Conservation (phyloP, 2,797 vertebrate genomes). For the Mareca strepera region DNA sequence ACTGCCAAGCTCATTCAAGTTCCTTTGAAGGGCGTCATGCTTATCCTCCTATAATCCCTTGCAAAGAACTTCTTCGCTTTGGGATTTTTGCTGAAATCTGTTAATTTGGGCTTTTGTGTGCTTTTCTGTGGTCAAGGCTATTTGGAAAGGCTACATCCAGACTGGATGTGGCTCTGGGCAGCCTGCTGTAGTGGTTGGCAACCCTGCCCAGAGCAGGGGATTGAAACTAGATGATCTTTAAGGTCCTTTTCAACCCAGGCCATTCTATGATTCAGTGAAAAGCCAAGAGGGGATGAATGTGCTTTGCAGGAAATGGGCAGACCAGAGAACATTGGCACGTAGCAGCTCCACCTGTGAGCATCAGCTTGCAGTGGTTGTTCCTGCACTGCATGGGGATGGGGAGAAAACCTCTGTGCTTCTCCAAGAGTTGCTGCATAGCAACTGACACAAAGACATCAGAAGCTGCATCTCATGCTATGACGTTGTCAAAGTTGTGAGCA, state of each 20-base stretch:
- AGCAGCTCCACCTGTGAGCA: neutral
- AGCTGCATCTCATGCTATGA: neutral
- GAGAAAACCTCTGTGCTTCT: neutral
- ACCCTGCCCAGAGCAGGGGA: too few species aligned
- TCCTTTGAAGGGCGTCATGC: neutral
- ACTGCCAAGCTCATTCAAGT: neutral
- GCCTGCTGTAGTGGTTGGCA: too few species aligned
- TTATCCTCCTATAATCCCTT: neutral
- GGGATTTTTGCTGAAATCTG: neutral
- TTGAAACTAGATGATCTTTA: too few species aligned
- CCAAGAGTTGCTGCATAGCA: neutral
- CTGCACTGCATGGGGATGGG: rapidly evolving
- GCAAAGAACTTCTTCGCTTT: neutral
- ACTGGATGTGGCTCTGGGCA: too few species aligned
- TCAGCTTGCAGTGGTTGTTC: neutral
- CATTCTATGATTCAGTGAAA: neutral
- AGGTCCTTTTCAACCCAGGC: too few species aligned
- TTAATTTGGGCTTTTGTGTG: neutral
- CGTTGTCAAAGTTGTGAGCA: too few species aligned
- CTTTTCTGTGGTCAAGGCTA: neutral
- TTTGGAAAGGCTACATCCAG: neutral
- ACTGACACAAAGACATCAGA: rapidly evolving
- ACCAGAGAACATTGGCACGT: rapidly evolving
- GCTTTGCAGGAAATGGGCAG: neutral
- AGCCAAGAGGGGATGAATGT: neutral